These are phyloP conservation scores for Caenorhabditis remanei DNA, from an alignment of 1,140 invertebrate genomes.

Conservation along the genomic window DNA sequence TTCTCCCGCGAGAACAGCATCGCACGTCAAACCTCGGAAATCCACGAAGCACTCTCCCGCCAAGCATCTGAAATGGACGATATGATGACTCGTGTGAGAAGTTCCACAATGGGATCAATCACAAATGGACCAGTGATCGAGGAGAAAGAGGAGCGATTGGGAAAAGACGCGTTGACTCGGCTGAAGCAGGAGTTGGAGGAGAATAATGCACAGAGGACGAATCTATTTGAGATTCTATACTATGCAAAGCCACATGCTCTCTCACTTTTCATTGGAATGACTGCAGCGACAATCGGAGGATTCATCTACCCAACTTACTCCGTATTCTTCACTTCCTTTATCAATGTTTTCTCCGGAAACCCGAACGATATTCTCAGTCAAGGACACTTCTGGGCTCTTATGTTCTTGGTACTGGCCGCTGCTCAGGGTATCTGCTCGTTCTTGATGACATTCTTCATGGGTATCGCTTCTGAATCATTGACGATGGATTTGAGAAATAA, in stretches of 20 bases:
- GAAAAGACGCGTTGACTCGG: conserved; percentile 6
- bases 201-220: conserved; percentile 40
- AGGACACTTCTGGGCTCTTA: conserved; percentile 73
- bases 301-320: conserved; percentile 69
- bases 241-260: conserved; percentile 30
- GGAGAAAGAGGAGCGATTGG: conserved; percentile 31
- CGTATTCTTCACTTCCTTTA: conserved; percentile 67
- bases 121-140: conserved; percentile 33
- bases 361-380: conserved; percentile 64
- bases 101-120: conserved; percentile 44
- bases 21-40: background rate
- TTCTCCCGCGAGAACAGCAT: conserved; percentile 29
- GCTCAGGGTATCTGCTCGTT: conserved; percentile 56
- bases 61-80: conserved; percentile 41
- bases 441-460: conserved; percentile 68
- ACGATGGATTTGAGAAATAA: conserved; percentile 78
- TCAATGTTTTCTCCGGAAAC: conserved; percentile 67
- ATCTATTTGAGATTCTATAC: conserved; percentile 54
- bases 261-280: conserved; percentile 36
- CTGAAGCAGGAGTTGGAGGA: conserved; percentile 56
- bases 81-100: conserved; percentile 6
- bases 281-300: conserved; percentile 41
- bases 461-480: conserved; percentile 79
- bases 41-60: conserved; percentile 21
- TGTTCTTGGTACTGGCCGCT: conserved; percentile 69